phyloP scores from a whole-genome alignment of 53 echinoderm and acorn worm species.

The Echinometra lucunter region DNA sequence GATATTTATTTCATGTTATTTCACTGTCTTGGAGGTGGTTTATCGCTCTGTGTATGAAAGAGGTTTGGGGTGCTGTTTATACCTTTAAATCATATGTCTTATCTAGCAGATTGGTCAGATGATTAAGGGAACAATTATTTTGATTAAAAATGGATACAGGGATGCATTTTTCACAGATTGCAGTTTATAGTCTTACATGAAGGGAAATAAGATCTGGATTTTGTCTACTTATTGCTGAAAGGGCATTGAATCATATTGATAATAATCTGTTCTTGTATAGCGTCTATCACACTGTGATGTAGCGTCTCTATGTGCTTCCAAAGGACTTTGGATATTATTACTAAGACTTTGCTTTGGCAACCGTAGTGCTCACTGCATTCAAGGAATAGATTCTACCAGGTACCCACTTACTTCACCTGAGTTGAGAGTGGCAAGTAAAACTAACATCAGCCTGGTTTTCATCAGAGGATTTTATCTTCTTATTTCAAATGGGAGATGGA shows the following conservation, averaged over 20 bases:
- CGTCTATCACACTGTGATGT: too few species aligned
- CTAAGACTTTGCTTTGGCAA: too few species aligned
- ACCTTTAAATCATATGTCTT: background rate
- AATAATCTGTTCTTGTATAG: too few species aligned
- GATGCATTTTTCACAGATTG: background rate
- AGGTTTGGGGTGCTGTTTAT: background rate
- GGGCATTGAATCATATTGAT: background rate
- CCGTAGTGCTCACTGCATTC: too few species aligned
- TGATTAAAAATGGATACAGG: background rate
- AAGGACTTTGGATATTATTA: too few species aligned
- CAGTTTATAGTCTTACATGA: background rate
- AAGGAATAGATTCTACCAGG: too few species aligned
- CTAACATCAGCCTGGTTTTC: background rate
- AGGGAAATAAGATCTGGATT: background rate
- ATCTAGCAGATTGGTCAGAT: background rate
- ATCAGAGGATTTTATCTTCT: background rate
- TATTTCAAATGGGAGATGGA: too few species aligned
- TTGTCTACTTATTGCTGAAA: background rate
- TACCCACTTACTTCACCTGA: too few species aligned
- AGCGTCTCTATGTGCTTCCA: too few species aligned
- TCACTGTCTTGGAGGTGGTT: background rate
- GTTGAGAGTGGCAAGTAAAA: too few species aligned
- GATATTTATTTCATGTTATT: background rate
- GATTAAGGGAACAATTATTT: background rate
- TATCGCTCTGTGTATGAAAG: background rate